Evolutionary conservation across 1,140 invertebrate genomes (phyloP), one percentile per base, ranked within the genome.

Genomic region (Neodiprion lecontei): DNA sequence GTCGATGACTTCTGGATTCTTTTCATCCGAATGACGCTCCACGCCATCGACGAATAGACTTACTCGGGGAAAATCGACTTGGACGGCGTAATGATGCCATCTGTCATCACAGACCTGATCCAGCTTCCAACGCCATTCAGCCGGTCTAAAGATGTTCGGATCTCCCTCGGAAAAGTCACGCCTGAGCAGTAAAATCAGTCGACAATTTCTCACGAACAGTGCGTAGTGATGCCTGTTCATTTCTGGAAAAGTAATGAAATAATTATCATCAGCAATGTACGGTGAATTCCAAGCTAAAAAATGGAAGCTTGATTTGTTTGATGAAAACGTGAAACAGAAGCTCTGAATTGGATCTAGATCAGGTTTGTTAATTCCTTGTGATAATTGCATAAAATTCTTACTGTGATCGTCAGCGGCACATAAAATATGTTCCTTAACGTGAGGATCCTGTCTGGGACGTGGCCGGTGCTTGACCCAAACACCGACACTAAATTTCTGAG

Each of bases 201-300:
- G 94, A 86, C 98, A 99, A 89, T 99, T 99, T 73, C 98, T 92
- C 1, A 99, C 93, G 89, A 99, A 99, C 76, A 99, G 88, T 8
- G 97, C 95, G 88, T 98, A 99, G 89, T 99, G 98, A 87, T 99
- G 98, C 61, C 98, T 93, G 88, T 99, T 99, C 96, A 98, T 98
- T 91, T 97, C 95, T 95, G 85, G 76, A 91, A 88, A 84, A 80
- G 77, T 81, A 82, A 79, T 79, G 75, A 12, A 53, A 61, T 17
- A 61, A 61, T 61, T 61, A 61, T 12, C 53, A 61, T 61, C 0
- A 17, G 53, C 2, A 14, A 61, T 61, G 28, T 40, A 40, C 53
- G 0, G 8, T 12, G 53, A 61, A 61, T 14, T 61, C 9, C 9
- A 61, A 5, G 8, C n/a, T 61, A 12, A 61, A 61, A 61, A 14